Evolutionary conservation across 2,888 invertebrate species (phyloP).

Genomic region (Yponomeuta evonymella): DNA sequence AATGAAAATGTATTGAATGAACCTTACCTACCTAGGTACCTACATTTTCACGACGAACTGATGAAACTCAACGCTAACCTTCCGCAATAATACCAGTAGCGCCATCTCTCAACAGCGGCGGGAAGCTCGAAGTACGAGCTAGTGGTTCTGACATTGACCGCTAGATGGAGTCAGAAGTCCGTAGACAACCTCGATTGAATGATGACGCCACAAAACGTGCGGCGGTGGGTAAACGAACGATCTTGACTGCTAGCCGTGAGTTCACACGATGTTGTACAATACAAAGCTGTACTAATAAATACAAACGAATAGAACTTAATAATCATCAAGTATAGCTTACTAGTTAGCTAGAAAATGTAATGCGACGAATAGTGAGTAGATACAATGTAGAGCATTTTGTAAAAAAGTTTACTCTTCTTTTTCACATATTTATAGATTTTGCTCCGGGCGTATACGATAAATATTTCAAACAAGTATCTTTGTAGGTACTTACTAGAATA

Average conservation of each 20-base stretch:
- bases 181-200: conserved; percentile 33
- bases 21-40: neutral
- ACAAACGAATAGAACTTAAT: neutral
- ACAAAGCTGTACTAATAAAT: conserved; percentile 2
- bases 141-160: conserved; percentile 73
- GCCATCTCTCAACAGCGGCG: conserved; percentile 48
- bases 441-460: too few relatives aligned
- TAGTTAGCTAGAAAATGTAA: too few relatives aligned
- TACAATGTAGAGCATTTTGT: neutral
- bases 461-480: too few relatives aligned
- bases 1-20: too few relatives aligned
- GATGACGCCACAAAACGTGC: conserved; percentile 42
- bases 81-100: conserved; percentile 31
- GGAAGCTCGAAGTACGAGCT: conserved; percentile 39
- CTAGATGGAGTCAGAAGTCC: conserved; percentile 67
- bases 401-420: neutral
- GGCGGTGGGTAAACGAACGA: conserved; percentile 66
- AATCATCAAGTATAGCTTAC: neutral
- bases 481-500: too few relatives aligned
- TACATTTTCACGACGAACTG: neutral
- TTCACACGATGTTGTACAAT: conserved; percentile 36
- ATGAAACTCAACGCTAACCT: neutral
- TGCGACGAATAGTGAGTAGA: neutral
- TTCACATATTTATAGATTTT: neutral
- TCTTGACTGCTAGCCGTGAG: conserved; percentile 67